Evolutionary conservation across 2,113 vertebrate genomes (phyloP), one percentile per base, ranked within the genome.

Genomic region (Cercopithecus mona): DNA sequence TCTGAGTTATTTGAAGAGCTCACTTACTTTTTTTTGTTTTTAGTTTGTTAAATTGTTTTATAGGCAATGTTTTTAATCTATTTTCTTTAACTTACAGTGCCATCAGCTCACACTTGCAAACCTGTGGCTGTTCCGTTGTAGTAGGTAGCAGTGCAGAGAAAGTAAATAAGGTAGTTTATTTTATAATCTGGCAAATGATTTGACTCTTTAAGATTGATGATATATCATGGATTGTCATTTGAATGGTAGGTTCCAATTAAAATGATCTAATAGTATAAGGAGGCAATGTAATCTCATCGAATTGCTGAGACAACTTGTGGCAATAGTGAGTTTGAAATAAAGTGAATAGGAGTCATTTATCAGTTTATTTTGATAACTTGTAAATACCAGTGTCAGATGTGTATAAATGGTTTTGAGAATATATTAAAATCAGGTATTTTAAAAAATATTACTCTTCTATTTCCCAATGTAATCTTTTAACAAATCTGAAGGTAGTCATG

Each of bases 101-200:
- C 87, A 99, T 99, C 98, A 99, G 99, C 98, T 99, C 99, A 97
- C 99, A 99, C 98, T 98, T 99, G 86, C 99, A 99, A 98, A 99
- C 99, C 16, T 99, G 99, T 86, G 99, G 99, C 98, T 99, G 99
- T 96, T 99, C 99, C 30, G 99, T 99, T 18, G 99, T 99, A 5
- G 99, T 99, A 94, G 99, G 99, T 97, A 99, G 99, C 98, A 99
- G 99, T 45, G 99, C 99, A 93, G 99, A 99, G 96, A 99, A 99
- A 99, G 99, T 99, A 87, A 99, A 99, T 98, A 99, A 99, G 99
- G 99, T 99, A 99, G 97, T 83, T 38, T 72, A 59, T 25, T 97
- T 97, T 94, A 20, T 81, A 93, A 88, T 50, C 86, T 20, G 11
- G 8, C 64, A 70, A 23, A 88, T 83, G 52, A 66, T 96, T 57